Conservation (phyloP, 2,888 invertebrate species). For the Muscina levida region DNA sequence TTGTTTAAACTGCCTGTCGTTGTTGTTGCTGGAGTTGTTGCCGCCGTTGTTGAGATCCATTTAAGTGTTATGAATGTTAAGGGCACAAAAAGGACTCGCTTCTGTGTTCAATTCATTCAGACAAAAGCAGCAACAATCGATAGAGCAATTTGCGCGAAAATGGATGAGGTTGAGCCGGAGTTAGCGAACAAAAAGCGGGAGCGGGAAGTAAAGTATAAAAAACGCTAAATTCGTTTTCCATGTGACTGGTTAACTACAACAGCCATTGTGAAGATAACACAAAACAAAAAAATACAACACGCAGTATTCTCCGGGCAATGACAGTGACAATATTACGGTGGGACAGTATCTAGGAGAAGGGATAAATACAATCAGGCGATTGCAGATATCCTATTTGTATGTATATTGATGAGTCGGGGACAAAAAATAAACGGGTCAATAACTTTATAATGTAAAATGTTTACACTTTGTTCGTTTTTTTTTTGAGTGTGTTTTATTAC, state of each 20-base stretch:
- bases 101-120: not conserved
- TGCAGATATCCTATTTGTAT: too few species aligned
- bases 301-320: not conserved
- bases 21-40: not conserved
- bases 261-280: conserved; percentile 45
- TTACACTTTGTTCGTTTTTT: not conserved
- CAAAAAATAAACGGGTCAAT: too few species aligned
- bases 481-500: not conserved
- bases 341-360: too few species aligned
- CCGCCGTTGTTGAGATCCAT: conserved; percentile 33
- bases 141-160: conserved; percentile 29
- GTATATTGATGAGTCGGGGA: too few species aligned
- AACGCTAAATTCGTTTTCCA: conserved; percentile 54
- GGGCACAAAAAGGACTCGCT: conserved; percentile 29
- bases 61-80: conserved; percentile 59
- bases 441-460: not conserved
- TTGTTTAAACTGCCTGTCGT: conserved; percentile 16
- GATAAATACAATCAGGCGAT: too few species aligned
- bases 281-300: conserved; percentile 20
- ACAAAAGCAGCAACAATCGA: not conserved
- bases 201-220: conserved; percentile 24
- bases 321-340: not conserved
- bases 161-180: not conserved
- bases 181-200: conserved; percentile 6
- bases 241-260: conserved; percentile 51